These are phyloP conservation scores for Hylaea fasciaria DNA, from an alignment of 2,888 invertebrate genomes.

Conservation along the genomic window DNA sequence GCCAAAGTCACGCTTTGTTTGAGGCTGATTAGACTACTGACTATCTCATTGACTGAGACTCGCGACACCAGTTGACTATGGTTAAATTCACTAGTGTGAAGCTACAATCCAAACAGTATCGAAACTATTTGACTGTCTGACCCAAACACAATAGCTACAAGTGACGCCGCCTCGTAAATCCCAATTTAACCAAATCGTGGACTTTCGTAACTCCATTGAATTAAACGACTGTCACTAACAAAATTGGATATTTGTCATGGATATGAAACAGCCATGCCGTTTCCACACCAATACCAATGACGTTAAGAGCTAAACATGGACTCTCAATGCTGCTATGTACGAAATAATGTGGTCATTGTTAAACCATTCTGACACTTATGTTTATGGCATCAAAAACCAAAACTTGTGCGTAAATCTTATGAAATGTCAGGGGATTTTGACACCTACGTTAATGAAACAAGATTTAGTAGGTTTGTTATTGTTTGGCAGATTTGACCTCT, in stretches of 20 bases:
- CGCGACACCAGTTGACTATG: too few relatives aligned
- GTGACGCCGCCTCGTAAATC: conserved; percentile 43
- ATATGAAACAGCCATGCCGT: conserved; percentile 3
- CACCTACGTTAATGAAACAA: not conserved
- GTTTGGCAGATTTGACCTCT: not conserved
- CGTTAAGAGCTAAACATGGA: not conserved
- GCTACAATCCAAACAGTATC: too few relatives aligned
- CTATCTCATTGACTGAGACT: too few relatives aligned
- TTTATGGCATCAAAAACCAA: not conserved
- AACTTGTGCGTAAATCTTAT: not conserved
- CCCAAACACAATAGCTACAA: conserved; percentile 15
- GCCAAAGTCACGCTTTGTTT: too few relatives aligned
- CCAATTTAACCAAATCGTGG: conserved; percentile 46
- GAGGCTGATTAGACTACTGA: too few relatives aligned
- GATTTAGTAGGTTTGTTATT: not conserved
- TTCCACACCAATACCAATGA: conserved; percentile 3
- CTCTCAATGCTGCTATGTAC: not conserved
- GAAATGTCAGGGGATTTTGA: conserved; percentile 1
- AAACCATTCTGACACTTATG: not conserved
- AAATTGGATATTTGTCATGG: conserved; percentile 9
- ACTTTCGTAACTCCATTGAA: conserved; percentile 51
- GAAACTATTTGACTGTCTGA: not conserved
- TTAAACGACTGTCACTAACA: conserved; percentile 45
- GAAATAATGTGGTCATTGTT: not conserved
- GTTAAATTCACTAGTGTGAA: too few relatives aligned